Evolutionary conservation across 2,888 invertebrate species (phyloP), one percentile per base, ranked within the genome.

Genomic region (Netelia melanura): DNA sequence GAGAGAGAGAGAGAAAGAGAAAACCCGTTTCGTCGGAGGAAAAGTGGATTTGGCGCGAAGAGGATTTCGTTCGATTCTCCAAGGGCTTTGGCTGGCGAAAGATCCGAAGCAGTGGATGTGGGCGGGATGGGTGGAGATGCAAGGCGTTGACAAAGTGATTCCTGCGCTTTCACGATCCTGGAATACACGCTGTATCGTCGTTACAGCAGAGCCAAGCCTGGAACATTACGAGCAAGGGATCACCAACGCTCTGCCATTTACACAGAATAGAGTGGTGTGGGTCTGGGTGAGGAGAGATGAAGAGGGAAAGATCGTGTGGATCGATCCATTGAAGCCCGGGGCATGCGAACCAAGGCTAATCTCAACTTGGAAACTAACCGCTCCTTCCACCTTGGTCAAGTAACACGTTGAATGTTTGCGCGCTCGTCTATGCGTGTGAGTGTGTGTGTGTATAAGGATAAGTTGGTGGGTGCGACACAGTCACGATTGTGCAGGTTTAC

Each of bases 1-100:
- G 25, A 25, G 30, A 30, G 30, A 3, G 3, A 30, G 30, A 30
- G 30, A 30, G 30, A 30, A 30, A 30, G 17, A 17, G 17, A 17
- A 17, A 17, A 17, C 17, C 30, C 30, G 30, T 30, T 30, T 30
- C 44, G 65, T 72, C 52, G 76, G 61, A 43, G 82, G 62, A 87
- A 89, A 87, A 87, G 86, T 89, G 86, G 87, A 88, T 89, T 87
- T 86, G 86, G 64, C 77, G 81, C 77, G 76, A 30, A 30, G 86
- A 88, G 87, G 87, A 88, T 89, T 85, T 85, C 85, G 80, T 81
- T 81, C 77, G 84, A 85, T 74, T 72, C 76, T 81, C 74, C 81
- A 74, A 85, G 67, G 79, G 78, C 68, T 75, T 83, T 78, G 58
- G 61, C n/a, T 17, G 52, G 30, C 61, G 44, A 71, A n/a, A 64